phyloP scores from a whole-genome alignment of 2,797 vertebrate species.

The Otolemur crassicaudatus region DNA sequence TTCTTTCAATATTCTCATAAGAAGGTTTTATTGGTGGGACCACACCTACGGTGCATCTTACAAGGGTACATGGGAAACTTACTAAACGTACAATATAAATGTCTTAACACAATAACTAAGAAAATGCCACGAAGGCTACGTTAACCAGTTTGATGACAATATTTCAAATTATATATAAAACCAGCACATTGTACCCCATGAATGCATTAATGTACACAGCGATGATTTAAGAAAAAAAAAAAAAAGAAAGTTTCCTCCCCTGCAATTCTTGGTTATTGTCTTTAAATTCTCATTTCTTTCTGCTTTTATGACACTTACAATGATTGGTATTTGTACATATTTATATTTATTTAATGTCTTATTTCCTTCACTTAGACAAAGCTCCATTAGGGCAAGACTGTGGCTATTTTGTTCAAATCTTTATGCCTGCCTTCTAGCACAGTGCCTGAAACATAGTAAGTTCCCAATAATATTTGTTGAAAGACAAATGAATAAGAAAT shows the following conservation, averaged over 20 bases:
- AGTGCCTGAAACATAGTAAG: background rate
- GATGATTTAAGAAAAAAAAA: no score
- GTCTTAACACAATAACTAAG: no score
- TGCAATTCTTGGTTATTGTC: background rate
- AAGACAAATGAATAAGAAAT: constrained; percentile 10
- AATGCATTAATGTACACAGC: no score
- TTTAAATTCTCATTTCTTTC: constrained; percentile 13
- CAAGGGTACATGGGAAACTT: no score
- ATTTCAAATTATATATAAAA: no score
- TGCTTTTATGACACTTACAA: constrained; percentile 30
- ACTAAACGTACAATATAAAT: no score
- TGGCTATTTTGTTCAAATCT: constrained; percentile 47
- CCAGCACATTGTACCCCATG: no score
- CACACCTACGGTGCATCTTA: no score
- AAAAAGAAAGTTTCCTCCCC: background rate
- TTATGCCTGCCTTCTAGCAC: constrained; percentile 13
- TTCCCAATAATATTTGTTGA: constrained; percentile 22
- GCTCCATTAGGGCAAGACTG: background rate
- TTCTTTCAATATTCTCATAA: background rate
- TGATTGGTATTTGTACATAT: background rate
- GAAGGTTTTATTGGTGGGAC: background rate
- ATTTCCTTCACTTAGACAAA: background rate
- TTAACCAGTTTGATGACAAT: no score
- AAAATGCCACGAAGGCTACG: no score
- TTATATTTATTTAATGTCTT: constrained; percentile 31